Conservation (phyloP, 2,888 invertebrate genomes). For the Nemotelus nigrinus region DNA sequence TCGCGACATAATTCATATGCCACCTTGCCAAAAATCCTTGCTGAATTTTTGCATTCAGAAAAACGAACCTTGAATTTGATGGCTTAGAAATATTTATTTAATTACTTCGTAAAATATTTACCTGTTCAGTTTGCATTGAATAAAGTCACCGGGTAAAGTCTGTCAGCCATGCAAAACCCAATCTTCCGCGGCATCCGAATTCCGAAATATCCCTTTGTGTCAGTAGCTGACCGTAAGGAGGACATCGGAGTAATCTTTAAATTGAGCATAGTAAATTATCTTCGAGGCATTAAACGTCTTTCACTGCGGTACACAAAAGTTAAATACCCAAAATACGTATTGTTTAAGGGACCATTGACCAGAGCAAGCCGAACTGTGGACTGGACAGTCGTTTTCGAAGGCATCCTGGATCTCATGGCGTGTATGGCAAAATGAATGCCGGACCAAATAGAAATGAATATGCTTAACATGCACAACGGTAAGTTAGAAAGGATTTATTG, state of each 20-base stretch:
- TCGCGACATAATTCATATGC: too few species aligned
- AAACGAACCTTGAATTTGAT: slow-evolving; percentile 28
- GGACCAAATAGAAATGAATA: background rate
- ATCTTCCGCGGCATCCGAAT: background rate
- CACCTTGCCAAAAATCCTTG: too few species aligned
- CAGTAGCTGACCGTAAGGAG: slow-evolving; percentile 41
- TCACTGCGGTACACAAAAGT: slow-evolving; percentile 32
- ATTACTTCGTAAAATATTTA: slow-evolving; percentile 62
- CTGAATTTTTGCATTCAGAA: background rate
- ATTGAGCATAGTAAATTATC: slow-evolving; percentile 38
- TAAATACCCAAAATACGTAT: slow-evolving; percentile 42
- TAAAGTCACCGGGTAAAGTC: background rate
- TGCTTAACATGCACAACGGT: slow-evolving; percentile 34
- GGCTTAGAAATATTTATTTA: slow-evolving; percentile 53
- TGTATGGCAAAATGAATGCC: background rate
- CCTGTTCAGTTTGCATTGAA: slow-evolving; percentile 44
- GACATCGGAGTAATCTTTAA: slow-evolving; percentile 32
- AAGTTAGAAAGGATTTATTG: slow-evolving; percentile 42
- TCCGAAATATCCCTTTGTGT: slow-evolving; percentile 32
- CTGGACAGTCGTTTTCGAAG: background rate
- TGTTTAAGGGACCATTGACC: slow-evolving; percentile 17
- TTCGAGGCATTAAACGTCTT: slow-evolving; percentile 32
- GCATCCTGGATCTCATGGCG: background rate
- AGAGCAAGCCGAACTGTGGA: background rate
- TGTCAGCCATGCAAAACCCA: background rate